phyloP scores from a whole-genome alignment of 2,113 vertebrate species.

The Myrmophylax atrothorax region DNA sequence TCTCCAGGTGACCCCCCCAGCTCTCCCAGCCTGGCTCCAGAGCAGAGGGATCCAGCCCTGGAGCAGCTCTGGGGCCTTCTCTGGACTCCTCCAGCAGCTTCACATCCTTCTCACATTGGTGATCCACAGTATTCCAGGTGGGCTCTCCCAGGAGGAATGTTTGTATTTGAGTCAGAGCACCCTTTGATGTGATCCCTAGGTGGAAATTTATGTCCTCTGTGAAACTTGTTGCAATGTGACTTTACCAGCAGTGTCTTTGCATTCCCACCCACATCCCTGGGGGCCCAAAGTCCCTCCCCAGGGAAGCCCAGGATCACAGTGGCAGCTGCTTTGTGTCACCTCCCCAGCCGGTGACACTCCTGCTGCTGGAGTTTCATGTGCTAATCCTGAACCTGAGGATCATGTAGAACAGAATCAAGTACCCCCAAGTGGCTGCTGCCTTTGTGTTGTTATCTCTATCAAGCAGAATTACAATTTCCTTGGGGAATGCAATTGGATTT shows the following conservation, averaged over 20 bases:
- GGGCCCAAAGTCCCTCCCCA: not conserved
- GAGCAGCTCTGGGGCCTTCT: not conserved
- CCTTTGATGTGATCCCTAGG: not conserved
- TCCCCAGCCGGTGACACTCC: not conserved
- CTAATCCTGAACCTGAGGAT: not conserved
- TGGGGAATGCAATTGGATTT: not conserved
- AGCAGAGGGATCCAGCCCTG: not conserved
- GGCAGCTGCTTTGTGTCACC: not conserved
- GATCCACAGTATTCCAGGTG: not conserved
- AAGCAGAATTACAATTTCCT: not conserved
- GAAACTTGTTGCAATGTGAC: not conserved
- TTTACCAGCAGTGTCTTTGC: not conserved
- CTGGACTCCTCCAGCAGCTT: not conserved
- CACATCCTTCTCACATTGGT: not conserved
- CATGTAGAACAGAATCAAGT: not conserved
- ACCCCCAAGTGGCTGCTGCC: not conserved
- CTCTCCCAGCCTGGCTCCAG: not conserved
- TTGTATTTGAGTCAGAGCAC: not conserved
- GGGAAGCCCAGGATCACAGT: not conserved
- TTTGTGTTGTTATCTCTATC: not conserved
- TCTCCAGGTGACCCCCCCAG: not conserved
- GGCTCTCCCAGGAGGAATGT: not conserved
- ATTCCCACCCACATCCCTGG: too few species aligned
- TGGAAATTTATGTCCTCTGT: not conserved
- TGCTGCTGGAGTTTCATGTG: not conserved